A percentile compares a stretch with the other conserved stretches of the same genome.
These are phyloP conservation scores for Bedellia somnulentella DNA, from an alignment of 2,888 invertebrate species.

Conservation along the genomic window DNA sequence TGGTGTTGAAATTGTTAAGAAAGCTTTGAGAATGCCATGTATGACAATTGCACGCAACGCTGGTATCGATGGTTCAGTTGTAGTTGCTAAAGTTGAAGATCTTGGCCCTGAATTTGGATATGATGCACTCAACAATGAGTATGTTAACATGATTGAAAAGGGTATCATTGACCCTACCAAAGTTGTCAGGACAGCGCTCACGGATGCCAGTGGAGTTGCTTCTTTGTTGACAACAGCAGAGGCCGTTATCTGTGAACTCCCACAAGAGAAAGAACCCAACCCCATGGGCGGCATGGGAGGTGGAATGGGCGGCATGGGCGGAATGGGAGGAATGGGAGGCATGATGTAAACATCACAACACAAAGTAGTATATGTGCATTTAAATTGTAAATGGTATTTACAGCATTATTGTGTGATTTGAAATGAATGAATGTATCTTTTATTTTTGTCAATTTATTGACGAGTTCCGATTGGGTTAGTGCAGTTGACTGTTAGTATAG, in stretches of 20 bases:
- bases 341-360: slow-evolving; percentile 36
- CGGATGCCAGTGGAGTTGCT: slow-evolving; percentile 95
- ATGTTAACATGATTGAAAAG: slow-evolving; percentile 89
- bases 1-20: slow-evolving; percentile 84
- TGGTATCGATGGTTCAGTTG: slow-evolving; percentile 87
- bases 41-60: slow-evolving; percentile 91
- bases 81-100: slow-evolving; percentile 90
- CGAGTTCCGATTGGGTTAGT: slow-evolving; percentile 49
- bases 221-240: slow-evolving; percentile 94
- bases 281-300: slow-evolving; percentile 70
- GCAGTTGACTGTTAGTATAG: slow-evolving; percentile 26
- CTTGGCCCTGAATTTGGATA: slow-evolving; percentile 78
- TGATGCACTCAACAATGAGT: slow-evolving; percentile 87
- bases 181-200: slow-evolving; percentile 88
- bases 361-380: slow-evolving; percentile 29
- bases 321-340: slow-evolving; percentile 58
- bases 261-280: slow-evolving; percentile 80
- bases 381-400: slow-evolving; percentile 39
- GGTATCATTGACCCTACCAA: slow-evolving; percentile 99
- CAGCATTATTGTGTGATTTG: slow-evolving; percentile 35
- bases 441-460: slow-evolving; percentile 21
- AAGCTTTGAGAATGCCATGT: slow-evolving; percentile 86
- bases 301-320: slow-evolving; percentile 78
- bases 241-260: slow-evolving; percentile 93
- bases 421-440: slow-evolving; percentile 17